These are phyloP conservation scores for Drosophila kurseongensis DNA, from an alignment of 1,140 invertebrate species.

Conservation along the genomic window DNA sequence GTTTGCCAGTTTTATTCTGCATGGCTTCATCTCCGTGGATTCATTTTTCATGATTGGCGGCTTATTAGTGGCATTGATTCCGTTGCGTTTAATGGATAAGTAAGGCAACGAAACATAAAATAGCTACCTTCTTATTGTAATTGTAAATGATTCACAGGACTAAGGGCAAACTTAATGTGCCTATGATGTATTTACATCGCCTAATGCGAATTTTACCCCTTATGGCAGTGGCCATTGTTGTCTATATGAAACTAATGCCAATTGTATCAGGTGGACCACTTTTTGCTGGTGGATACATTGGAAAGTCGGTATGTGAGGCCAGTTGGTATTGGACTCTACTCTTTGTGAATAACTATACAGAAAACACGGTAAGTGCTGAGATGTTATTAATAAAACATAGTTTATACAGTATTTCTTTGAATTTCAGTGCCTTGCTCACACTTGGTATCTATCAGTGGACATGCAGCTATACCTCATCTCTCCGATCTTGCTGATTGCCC, in stretches of 20 bases:
- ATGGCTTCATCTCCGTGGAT: background rate
- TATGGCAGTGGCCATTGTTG: background rate
- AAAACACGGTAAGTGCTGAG: background rate
- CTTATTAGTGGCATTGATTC: background rate
- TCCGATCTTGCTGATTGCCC: background rate
- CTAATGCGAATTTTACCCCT: background rate
- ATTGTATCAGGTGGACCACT: background rate
- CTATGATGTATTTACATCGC: background rate
- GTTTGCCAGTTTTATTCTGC: background rate
- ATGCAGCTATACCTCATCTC: constrained; percentile 3
- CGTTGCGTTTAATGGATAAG: constrained; percentile 1
- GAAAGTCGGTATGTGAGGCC: background rate
- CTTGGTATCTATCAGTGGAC: constrained; percentile 1
- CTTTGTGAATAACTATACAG: background rate
- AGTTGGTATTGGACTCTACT: constrained; percentile 1
- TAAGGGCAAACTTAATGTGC: background rate
- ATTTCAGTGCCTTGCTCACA: background rate
- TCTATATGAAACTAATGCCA: background rate
- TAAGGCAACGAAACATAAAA: background rate
- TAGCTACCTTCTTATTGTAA: background rate
- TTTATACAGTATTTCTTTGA: background rate
- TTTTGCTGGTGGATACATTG: background rate
- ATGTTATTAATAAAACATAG: too few relatives aligned
- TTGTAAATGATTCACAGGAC: background rate
- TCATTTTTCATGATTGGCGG: background rate